Conservation (phyloP, 1,140 invertebrate species). For the Psix sp. region DNA sequence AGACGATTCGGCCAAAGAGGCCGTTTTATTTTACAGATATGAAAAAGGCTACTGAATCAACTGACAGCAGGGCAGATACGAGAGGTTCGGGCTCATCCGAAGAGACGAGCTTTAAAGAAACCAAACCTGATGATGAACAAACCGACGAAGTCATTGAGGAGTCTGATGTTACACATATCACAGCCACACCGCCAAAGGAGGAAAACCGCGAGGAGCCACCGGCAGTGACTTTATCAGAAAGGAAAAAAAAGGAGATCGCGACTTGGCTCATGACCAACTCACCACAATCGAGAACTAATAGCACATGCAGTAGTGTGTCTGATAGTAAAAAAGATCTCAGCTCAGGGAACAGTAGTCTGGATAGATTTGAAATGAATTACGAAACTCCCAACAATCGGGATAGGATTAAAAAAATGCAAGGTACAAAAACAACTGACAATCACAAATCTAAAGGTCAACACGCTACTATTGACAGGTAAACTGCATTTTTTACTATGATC, state of each 20-base stretch:
- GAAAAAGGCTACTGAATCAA: constrained; percentile 54
- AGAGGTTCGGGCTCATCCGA: constrained; percentile 47
- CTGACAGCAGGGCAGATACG: constrained; percentile 53
- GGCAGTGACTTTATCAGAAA: constrained; percentile 57
- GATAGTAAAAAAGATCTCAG: constrained; percentile 59
- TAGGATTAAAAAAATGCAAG: constrained; percentile 40
- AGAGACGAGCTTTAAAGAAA: constrained; percentile 14
- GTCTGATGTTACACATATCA: constrained; percentile 16
- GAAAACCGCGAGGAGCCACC: constrained; percentile 9
- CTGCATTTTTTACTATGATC: too few species aligned
- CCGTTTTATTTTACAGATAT: constrained; percentile 56
- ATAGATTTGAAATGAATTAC: constrained; percentile 70
- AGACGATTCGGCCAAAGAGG: constrained; percentile 45
- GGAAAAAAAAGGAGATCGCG: constrained; percentile 68
- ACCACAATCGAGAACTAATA: constrained; percentile 59
- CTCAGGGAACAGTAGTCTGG: constrained; percentile 74
- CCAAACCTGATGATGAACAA: neutral
- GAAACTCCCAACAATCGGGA: constrained; percentile 75
- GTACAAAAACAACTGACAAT: constrained; percentile 10
- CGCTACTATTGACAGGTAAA: constrained; percentile 25
- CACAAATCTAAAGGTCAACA: constrained; percentile 13
- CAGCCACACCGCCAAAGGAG: constrained; percentile 8
- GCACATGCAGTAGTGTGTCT: constrained; percentile 49
- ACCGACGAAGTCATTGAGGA: neutral
- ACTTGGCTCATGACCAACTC: constrained; percentile 69